These are phyloP conservation scores for Laticauda colubrina DNA, from an alignment of 2,113 vertebrate species.

Conservation along the genomic window DNA sequence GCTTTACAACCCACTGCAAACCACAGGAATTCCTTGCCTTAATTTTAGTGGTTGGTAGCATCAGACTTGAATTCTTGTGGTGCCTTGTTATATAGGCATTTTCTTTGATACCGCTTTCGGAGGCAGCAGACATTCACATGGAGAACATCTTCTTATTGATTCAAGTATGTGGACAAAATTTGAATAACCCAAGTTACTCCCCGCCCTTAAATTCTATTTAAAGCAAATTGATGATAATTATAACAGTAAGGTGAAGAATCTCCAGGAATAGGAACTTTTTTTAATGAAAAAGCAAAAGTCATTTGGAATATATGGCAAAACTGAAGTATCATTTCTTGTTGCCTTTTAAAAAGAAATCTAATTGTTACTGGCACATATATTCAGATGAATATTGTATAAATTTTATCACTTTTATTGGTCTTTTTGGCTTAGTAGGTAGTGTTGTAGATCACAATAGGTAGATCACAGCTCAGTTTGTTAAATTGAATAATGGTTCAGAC, in stretches of 20 bases:
- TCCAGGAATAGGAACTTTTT: not conserved
- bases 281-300: constrained; percentile 26
- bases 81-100: not conserved
- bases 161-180: not conserved
- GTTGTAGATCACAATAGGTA: not conserved
- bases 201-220: not conserved
- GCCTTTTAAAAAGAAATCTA: constrained; percentile 11
- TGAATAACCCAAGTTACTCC: not conserved
- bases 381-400: not conserved
- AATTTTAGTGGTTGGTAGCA: not conserved
- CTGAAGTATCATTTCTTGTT: not conserved
- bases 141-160: constrained; percentile 3
- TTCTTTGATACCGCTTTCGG: not conserved
- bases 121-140: not conserved
- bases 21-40: not conserved
- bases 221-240: not conserved
- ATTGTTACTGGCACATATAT: not conserved
- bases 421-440: not conserved
- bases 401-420: not conserved
- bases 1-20: not conserved
- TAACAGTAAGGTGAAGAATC: constrained; percentile 5
- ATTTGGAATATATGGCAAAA: constrained; percentile 29
- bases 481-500: not conserved
- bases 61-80: not conserved
- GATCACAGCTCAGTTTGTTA: not conserved